Conservation (phyloP, 2,888 invertebrate genomes). For the Deilephila elpenor region DNA sequence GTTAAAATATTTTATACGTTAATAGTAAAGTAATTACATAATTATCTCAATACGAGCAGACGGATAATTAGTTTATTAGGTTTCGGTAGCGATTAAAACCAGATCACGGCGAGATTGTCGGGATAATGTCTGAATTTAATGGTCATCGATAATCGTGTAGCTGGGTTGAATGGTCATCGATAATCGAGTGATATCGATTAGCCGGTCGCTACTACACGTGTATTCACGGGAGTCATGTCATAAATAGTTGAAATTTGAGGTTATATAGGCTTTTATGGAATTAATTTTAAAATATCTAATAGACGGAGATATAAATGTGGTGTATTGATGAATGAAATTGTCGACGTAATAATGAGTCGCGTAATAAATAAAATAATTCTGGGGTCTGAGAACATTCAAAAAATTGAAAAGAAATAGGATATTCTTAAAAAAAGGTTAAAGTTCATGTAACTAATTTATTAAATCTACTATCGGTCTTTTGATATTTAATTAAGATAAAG, state of each 20-base stretch:
- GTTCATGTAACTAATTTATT: too few relatives aligned
- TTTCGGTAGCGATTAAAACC: slow-evolving; percentile 28
- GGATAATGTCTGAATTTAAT: slow-evolving; percentile 13
- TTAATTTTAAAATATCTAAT: background rate
- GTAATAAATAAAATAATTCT: too few relatives aligned
- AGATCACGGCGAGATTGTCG: slow-evolving; percentile 14
- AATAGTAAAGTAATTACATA: slow-evolving; percentile 31
- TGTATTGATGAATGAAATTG: background rate
- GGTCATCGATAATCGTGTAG: background rate
- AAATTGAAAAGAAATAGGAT: background rate
- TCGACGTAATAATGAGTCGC: background rate
- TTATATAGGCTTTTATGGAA: background rate
- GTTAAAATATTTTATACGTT: slow-evolving; percentile 34
- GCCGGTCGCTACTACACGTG: background rate
- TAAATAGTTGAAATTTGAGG: background rate
- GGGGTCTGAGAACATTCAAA: too few relatives aligned
- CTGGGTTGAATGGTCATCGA: background rate
- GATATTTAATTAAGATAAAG: too few relatives aligned
- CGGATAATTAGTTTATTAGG: slow-evolving; percentile 27
- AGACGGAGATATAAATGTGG: background rate
- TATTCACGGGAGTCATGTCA: background rate
- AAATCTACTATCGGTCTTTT: too few relatives aligned
- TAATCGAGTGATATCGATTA: background rate
- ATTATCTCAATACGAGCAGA: slow-evolving; percentile 37
- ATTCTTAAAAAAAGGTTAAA: background rate